Evolutionary conservation across 2,888 invertebrate species (phyloP).

Genomic region (Habroteleia sp.): DNA sequence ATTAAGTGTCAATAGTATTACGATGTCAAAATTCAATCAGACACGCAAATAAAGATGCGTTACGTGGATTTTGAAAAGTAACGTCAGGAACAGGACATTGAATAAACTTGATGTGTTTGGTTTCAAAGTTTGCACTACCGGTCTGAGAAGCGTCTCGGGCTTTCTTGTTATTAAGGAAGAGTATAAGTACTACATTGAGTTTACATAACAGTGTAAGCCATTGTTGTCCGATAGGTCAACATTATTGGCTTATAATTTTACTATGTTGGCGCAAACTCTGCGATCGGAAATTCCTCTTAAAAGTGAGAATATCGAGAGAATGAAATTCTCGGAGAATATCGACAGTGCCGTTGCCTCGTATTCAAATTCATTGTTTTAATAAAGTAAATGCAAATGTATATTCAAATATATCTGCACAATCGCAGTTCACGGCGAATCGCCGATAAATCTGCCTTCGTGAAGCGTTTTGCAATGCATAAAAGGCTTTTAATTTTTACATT

Average conservation of each 20-base stretch:
- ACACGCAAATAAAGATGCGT: background rate
- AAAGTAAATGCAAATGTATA: conserved; percentile 29
- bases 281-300: conserved; percentile 34
- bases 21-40: background rate
- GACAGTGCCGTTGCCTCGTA: conserved; percentile 3
- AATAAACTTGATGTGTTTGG: conserved; percentile 17
- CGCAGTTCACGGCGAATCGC: conserved; percentile 2
- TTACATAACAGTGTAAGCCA: conserved; percentile 31
- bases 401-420: conserved; percentile 9
- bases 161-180: conserved; percentile 14
- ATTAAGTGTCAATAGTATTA: conserved; percentile 1
- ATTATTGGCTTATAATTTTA: conserved; percentile 46
- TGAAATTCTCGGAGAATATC: conserved; percentile 31
- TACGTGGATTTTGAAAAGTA: background rate
- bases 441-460: conserved; percentile 6
- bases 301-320: conserved; percentile 35
- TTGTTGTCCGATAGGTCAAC: conserved; percentile 34
- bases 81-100: background rate
- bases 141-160: conserved; percentile 4
- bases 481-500: conserved; percentile 14
- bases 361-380: conserved; percentile 47
- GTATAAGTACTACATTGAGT: conserved; percentile 30
- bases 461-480: conserved; percentile 7
- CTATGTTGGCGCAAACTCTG: conserved; percentile 2
- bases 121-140: conserved; percentile 18